Base-by-base conservation (phyloP, 2,113 vertebrate genomes). In the Leucopsar rothschildi region DNA sequence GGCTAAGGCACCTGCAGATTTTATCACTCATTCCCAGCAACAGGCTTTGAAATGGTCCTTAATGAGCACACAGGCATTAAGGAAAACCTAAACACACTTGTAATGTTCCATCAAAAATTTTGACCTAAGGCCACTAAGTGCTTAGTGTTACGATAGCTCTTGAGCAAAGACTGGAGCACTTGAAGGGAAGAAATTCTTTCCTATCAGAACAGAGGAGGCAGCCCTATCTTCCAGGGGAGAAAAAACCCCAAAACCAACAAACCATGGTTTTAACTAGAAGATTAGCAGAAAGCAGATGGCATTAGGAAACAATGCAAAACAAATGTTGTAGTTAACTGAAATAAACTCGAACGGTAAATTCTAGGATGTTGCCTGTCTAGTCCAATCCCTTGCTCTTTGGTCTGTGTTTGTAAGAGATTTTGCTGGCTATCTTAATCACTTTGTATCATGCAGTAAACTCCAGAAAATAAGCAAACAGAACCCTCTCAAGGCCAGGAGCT, bases 381-480 rank as follows among this genome's bases (percentile, higher is more conserved):
- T 61, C 39, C 84, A 86, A 94, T 73, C 23, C 57, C 37, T 56
- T 33, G 20, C 35, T 85, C 50, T 82, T 79, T 66, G 17, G 24
- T 65, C 63, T 69, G 39, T 45, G 52, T 53, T 90, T 78, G 1
- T 64, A 63, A 63, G 61, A 50, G 75, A 64, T 79, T 95, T 96
- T 95, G 78, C 29, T 44, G 71, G 53, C 78, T 93, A 86, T 73
- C 78, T 72, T 63, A 66, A 70, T 95, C 84, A 66, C 75, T 94
- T 85, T 90, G 59, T 92, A 85, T 81, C 87, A 94, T 4, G 27
- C 8, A 23, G 84, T 39, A 61, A 89, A 93, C 33, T 91, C 31
- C 59, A 88, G 19, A 85, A 45, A 90, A 72, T 18, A 82, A 94
- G 79, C 45, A 90, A 89, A 93, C 24, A 77, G 66, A 92, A 81